Evolutionary conservation across 2,888 invertebrate genomes (phyloP).

Genomic region (Escarpia spicata): DNA sequence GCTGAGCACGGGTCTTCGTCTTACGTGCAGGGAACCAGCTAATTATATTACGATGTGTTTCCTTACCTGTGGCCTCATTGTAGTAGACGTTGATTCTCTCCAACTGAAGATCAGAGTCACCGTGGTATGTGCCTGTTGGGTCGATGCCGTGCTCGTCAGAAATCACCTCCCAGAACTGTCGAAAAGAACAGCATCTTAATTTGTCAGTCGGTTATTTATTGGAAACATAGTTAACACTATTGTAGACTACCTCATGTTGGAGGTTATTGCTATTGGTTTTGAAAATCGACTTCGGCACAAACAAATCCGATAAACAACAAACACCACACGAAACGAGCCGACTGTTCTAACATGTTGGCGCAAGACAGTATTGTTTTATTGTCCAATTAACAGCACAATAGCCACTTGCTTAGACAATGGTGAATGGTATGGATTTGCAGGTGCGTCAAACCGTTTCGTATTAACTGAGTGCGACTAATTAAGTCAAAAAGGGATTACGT

Average conservation of each 20-base stretch:
- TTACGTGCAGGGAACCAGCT: not conserved
- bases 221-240: not conserved
- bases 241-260: not conserved
- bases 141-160: conserved; percentile 58
- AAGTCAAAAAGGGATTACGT: not conserved
- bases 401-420: not conserved
- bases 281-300: not conserved
- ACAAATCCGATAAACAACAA: not conserved
- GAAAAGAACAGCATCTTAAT: not conserved
- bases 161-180: conserved; percentile 56
- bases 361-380: not conserved
- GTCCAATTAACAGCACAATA: not conserved
- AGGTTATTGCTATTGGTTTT: not conserved
- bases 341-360: not conserved
- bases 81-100: conserved; percentile 79
- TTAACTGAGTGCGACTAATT: not conserved
- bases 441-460: not conserved
- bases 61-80: conserved; percentile 76
- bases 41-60: not conserved
- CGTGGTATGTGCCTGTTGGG: conserved; percentile 53
- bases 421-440: not conserved
- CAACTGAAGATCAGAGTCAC: conserved; percentile 44
- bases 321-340: not conserved
- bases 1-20: not conserved
- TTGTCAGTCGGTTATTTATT: not conserved